Evolutionary conservation across 2,797 vertebrate species (phyloP).

Genomic region (Lemur catta): DNA sequence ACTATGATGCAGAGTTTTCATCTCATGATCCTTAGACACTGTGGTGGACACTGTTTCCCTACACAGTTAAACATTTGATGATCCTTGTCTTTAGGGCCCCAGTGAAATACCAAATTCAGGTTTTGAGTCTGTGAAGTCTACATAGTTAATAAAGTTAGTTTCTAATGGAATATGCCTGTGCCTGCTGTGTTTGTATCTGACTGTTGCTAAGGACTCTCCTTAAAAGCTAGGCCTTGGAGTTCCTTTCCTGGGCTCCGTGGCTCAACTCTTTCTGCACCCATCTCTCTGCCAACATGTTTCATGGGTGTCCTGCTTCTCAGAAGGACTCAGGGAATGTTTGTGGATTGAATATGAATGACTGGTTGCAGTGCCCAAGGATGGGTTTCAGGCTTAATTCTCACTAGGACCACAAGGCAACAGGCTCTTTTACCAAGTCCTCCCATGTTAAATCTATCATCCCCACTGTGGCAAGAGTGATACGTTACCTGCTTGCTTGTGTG

Average conservation of each 20-base stretch:
- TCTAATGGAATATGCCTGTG: background rate
- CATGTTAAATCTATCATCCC: background rate
- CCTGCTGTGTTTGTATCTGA: background rate
- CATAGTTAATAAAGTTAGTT: background rate
- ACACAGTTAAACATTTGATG: background rate
- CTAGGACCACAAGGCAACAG: background rate
- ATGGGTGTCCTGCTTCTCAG: background rate
- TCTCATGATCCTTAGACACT: background rate
- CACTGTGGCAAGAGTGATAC: background rate
- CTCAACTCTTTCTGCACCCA: background rate
- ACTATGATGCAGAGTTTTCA: background rate
- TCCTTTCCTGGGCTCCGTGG: background rate
- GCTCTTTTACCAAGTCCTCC: background rate
- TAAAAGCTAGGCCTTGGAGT: background rate
- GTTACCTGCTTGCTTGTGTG: background rate
- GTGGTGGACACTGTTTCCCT: background rate
- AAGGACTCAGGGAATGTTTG: background rate
- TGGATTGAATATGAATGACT: background rate
- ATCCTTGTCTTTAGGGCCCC: background rate
- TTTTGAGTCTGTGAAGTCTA: background rate
- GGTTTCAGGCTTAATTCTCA: background rate
- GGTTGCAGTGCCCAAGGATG: background rate
- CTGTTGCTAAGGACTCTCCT: background rate
- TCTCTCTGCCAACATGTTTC: background rate
- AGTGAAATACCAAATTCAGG: background rate